phyloP scores from a whole-genome alignment of 1,140 invertebrate species.

The Xylocopa sonorina region DNA sequence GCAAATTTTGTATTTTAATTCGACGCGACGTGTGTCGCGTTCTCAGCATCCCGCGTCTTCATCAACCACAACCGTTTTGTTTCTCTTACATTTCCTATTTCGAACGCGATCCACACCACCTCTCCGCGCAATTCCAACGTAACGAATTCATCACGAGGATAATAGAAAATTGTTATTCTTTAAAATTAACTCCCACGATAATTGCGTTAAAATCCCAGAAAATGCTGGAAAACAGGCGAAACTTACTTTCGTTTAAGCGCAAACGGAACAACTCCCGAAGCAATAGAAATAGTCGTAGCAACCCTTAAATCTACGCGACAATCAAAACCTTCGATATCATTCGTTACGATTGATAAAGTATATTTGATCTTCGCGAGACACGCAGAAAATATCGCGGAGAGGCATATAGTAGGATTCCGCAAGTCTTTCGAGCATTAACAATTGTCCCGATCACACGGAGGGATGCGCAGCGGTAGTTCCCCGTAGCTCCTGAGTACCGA shows the following conservation, averaged over 20 bases:
- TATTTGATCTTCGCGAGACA: background rate
- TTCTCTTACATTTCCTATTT: background rate
- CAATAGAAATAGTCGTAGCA: no score
- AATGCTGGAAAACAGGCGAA: no score
- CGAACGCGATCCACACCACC: background rate
- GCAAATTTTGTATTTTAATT: conserved; percentile 24
- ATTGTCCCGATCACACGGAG: conserved; percentile 47
- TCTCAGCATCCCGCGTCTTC: background rate
- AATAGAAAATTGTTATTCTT: background rate
- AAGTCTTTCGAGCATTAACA: conserved; percentile 51
- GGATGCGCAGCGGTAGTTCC: conserved; percentile 56
- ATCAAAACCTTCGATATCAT: no score
- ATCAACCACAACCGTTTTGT: background rate
- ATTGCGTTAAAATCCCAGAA: no score
- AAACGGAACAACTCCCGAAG: no score
- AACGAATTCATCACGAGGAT: background rate
- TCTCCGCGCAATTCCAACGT: background rate
- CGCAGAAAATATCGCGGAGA: conserved; percentile 3
- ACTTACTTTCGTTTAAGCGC: no score
- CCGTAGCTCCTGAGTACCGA: conserved; percentile 43
- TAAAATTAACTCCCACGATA: background rate
- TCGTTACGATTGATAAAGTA: no score
- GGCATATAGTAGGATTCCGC: conserved; percentile 32
- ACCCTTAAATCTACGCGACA: background rate
- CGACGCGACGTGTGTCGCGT: background rate